A percentile compares a stretch with the other conserved stretches of the same genome.
phyloP scores from a whole-genome alignment of 2,113 vertebrate species.

The Naja naja region DNA sequence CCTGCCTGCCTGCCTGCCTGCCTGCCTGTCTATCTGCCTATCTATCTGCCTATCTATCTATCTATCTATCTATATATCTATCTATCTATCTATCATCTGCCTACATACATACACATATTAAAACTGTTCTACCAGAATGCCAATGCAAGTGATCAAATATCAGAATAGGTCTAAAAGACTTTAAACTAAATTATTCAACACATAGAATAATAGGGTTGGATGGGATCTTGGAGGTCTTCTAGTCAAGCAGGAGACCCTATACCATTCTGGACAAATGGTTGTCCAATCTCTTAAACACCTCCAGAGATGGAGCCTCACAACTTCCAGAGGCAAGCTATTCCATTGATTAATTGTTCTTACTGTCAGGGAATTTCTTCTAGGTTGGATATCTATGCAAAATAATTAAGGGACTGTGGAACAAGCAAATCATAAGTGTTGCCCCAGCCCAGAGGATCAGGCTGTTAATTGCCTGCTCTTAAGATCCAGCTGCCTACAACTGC shows the following conservation, averaged over 20 bases:
- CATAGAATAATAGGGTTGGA: not conserved
- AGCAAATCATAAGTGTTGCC: too few species aligned
- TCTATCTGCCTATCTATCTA: too few species aligned
- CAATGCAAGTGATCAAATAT: not conserved
- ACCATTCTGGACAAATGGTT: not conserved
- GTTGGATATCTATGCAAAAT: not conserved
- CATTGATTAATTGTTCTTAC: not conserved
- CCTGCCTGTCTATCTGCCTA: too few species aligned
- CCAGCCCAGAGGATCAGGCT: not conserved
- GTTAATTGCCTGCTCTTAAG: too few species aligned
- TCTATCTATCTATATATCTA: too few species aligned
- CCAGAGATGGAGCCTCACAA: not conserved
- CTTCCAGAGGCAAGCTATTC: not conserved
- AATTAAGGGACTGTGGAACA: not conserved
- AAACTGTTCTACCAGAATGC: not conserved
- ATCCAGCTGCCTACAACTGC: too few species aligned
- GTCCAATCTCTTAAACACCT: not conserved
- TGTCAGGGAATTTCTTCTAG: not conserved
- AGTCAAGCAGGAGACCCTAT: not conserved
- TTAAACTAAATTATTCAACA: not conserved
- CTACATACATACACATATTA: not conserved
- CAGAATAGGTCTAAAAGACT: not conserved
- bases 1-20: accelerated
- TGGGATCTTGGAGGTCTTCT: not conserved
- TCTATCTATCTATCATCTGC: too few species aligned